Evolutionary conservation across 2,888 invertebrate genomes (phyloP).

Genomic region (Nezara viridula): DNA sequence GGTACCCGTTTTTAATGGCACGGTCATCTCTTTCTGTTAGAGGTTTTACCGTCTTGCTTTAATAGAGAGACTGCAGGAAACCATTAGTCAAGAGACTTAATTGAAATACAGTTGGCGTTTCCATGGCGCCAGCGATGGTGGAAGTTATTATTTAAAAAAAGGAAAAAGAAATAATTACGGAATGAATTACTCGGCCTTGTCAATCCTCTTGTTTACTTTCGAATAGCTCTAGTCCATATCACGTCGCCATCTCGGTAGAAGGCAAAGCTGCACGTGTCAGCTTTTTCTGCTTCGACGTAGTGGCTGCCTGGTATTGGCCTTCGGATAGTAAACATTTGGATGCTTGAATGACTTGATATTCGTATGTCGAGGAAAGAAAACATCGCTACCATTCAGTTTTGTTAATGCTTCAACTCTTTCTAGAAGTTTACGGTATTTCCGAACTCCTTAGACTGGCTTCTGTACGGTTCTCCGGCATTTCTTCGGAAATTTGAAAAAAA

Average conservation of each 20-base stretch:
- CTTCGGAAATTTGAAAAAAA: too few species aligned
- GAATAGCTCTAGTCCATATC: background rate
- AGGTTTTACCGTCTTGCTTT: background rate
- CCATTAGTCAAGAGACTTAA: background rate
- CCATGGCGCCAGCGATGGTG: background rate
- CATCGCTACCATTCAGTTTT: too few species aligned
- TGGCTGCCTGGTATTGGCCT: background rate
- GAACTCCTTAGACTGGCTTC: too few species aligned
- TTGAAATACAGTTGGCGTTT: background rate
- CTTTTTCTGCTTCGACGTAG: background rate
- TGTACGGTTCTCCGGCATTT: too few species aligned
- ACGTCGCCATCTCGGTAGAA: background rate
- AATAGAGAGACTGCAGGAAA: background rate
- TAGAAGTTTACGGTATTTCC: too few species aligned
- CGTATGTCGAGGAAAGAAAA: background rate
- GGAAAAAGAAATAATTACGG: background rate
- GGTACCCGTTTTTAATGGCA: background rate
- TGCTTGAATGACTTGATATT: background rate
- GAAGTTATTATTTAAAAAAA: background rate
- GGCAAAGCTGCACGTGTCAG: background rate
- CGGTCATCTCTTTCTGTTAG: background rate
- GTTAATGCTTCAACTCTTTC: too few species aligned
- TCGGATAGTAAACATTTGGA: background rate
- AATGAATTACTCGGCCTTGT: background rate
- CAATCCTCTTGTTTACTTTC: background rate